Evolutionary conservation across 2,888 invertebrate genomes (phyloP), one percentile per base, ranked within the genome.

Genomic region (Acanthosepion esculentum): DNA sequence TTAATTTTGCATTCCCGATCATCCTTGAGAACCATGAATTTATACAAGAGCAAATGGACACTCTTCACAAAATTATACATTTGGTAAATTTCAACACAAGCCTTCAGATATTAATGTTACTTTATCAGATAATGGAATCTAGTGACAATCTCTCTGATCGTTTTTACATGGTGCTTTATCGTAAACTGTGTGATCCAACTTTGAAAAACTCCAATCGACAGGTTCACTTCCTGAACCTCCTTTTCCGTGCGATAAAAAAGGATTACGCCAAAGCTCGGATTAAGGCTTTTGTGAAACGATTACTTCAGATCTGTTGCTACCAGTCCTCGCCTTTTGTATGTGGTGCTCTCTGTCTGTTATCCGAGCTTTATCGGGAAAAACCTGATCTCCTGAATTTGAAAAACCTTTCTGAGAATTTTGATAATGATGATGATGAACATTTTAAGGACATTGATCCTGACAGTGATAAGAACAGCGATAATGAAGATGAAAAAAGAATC

Each of bases 101-200:
- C 92, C 96, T 98, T 10, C 98, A 98, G 96, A 98, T 98, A 12
- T 97, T 98, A 48, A 98, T 98, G 96, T 97, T 98, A 94, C 97
- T 98, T 18, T 98, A 98, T 97, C 98, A 98, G 97, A 98, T 98
- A 64, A 98, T 98, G 94, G 98, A 98, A 93, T 95, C 97, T 23
- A 96, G 96, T 97, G 97, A 95, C 94, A 97, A 96, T 91, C 96
- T 97, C 12, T 97, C 97, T 15, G 98, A 98, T 95, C 97, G 98
- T 3, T 98, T 97, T 96, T 99, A 99, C 97, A 98, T 98, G 95
- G 98, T 99, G 0, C 98, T 99, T 78, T 99, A 99, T 97, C 98
- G 98, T 48, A 99, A 99, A 97, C 97, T 99, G 95, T 97, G 98
- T 0, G 99, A 99, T 97, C 98, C 98, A 0, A 98, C 98, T 95